Evolutionary conservation across 2,888 invertebrate genomes (phyloP).

Genomic region (Sialis lutaria): DNA sequence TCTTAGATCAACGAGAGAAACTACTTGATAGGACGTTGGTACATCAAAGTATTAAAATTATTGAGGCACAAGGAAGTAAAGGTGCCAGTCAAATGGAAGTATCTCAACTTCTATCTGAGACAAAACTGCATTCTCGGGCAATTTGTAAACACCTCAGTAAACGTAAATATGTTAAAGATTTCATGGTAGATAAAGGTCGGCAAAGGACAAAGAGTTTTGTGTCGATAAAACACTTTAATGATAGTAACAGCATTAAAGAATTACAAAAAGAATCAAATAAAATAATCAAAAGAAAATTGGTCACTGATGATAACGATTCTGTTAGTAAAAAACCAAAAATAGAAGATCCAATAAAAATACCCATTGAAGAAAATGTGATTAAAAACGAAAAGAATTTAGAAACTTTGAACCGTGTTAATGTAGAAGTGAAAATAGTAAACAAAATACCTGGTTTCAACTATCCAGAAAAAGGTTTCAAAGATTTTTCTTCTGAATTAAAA

Average conservation of each 20-base stretch:
- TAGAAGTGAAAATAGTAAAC: constrained; percentile 6
- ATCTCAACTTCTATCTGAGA: constrained; percentile 23
- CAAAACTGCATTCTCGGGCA: constrained; percentile 27
- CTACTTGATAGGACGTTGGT: constrained; percentile 19
- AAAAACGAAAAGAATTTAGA: not conserved
- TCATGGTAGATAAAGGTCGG: constrained; percentile 34
- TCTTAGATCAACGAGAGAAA: constrained; percentile 12
- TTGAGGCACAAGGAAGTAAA: constrained; percentile 28
- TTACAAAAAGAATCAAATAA: not conserved
- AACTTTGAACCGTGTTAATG: constrained; percentile 4
- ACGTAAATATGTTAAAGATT: constrained; percentile 25
- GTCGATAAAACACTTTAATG: not conserved
- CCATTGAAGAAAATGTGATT: not conserved
- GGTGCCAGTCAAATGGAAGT: constrained; percentile 33
- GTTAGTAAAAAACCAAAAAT: not conserved
- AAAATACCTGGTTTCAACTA: constrained; percentile 5
- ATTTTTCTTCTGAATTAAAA: constrained; percentile 8
- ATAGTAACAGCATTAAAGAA: not conserved
- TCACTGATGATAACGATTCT: not conserved
- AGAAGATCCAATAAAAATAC: not conserved
- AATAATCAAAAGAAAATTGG: not conserved
- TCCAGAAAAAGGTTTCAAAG: constrained; percentile 7
- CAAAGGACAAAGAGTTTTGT: constrained; percentile 27
- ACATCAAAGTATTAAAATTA: constrained; percentile 30
- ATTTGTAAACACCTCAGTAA: constrained; percentile 26